These are phyloP conservation scores for Oophaga sylvatica DNA, from an alignment of 2,797 vertebrate genomes.

Conservation along the genomic window DNA sequence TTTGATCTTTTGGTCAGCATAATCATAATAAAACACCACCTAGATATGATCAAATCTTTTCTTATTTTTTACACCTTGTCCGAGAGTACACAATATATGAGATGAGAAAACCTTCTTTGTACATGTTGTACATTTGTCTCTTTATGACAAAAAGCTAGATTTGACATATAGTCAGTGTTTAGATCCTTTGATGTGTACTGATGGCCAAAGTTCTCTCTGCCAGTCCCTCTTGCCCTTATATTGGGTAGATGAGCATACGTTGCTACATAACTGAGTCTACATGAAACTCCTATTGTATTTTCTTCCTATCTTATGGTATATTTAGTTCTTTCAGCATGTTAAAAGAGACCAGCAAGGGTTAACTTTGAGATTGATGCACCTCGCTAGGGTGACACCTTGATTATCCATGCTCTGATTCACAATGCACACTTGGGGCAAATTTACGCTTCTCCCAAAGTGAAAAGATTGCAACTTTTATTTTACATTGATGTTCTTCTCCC, in stretches of 20 bases:
- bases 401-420: slow-evolving; percentile 37
- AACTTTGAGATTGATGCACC: slow-evolving; percentile 11
- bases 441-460: not conserved
- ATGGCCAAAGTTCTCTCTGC: not conserved
- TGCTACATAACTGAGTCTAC: too few species aligned
- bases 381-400: slow-evolving; percentile 29
- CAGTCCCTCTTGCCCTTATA: not conserved
- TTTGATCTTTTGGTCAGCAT: not conserved
- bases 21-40: not conserved
- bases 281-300: not conserved
- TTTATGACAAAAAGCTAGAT: not conserved
- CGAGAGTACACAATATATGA: not conserved
- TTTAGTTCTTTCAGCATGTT: not conserved
- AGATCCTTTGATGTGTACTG: not conserved
- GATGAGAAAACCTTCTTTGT: not conserved
- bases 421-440: slow-evolving; percentile 11
- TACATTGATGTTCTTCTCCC: not conserved
- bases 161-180: not conserved
- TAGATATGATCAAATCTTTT: too few species aligned
- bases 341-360: not conserved
- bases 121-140: not conserved
- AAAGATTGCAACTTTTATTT: not conserved
- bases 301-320: not conserved
- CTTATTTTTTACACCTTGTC: not conserved
- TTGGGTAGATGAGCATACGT: too few species aligned